phyloP scores from a whole-genome alignment of 2,797 vertebrate genomes.

The Silurus aristotelis region DNA sequence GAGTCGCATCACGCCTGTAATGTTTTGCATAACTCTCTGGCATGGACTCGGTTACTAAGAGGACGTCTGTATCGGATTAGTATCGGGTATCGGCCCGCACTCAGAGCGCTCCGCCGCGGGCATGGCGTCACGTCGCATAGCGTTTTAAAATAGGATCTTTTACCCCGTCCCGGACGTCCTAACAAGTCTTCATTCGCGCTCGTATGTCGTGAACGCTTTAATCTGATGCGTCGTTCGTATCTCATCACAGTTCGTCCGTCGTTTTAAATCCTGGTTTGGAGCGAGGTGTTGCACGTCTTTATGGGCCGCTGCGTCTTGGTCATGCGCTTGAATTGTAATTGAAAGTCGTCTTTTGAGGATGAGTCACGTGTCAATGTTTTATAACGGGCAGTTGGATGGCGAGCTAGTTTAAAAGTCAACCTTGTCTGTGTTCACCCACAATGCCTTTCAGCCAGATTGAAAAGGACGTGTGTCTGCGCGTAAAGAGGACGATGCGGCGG shows the following conservation, averaged over 20 bases:
- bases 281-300: neutral
- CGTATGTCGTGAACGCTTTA: neutral
- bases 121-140: neutral
- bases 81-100: slow-evolving; percentile 16
- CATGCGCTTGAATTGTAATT: slow-evolving; percentile 14
- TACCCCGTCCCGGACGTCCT: neutral
- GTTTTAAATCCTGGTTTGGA: slow-evolving; percentile 12
- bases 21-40: neutral
- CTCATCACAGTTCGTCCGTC: neutral
- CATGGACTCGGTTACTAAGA: neutral
- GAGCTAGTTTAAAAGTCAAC: neutral
- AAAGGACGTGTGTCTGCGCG: too few relatives aligned
- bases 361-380: slow-evolving; percentile 4
- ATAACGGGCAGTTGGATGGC: too few relatives aligned
- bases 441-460: neutral
- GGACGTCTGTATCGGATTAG: slow-evolving; percentile 30
- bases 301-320: slow-evolving; percentile 17
- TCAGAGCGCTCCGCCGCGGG: neutral
- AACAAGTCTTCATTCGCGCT: slow-evolving; percentile 16
- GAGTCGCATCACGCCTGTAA: slow-evolving; percentile 13
- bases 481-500: neutral
- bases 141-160: neutral
- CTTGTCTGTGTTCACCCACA: neutral
- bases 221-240: slow-evolving; percentile 25
- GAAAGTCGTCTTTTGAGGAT: neutral